phyloP scores from a whole-genome alignment of 2,113 vertebrate genomes.

The Callorhinus ursinus region DNA sequence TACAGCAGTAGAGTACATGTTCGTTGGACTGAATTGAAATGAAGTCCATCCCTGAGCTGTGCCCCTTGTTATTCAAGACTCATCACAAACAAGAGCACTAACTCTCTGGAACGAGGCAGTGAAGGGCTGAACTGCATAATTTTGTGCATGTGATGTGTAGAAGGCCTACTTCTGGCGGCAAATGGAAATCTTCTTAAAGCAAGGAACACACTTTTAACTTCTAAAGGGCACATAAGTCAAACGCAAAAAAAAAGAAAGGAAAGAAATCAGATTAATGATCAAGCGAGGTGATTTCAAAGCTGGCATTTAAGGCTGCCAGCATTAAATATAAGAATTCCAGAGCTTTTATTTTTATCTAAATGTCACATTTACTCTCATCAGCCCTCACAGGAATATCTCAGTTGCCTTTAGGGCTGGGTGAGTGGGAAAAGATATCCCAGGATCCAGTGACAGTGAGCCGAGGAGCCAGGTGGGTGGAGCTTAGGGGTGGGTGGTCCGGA shows the following conservation, averaged over 20 bases:
- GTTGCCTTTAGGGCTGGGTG: neutral
- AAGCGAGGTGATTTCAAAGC: neutral
- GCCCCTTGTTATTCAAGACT: neutral
- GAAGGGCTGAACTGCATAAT: neutral
- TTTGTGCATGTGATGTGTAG: neutral
- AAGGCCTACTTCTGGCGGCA: neutral
- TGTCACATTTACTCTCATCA: neutral
- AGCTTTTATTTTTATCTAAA: constrained; percentile 5
- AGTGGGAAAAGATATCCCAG: neutral
- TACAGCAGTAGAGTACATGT: neutral
- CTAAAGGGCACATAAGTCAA: constrained; percentile 36
- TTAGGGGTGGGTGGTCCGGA: neutral
- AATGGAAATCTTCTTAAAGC: constrained; percentile 33
- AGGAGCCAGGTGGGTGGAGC: neutral
- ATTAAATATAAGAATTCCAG: constrained; percentile 23
- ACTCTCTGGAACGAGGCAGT: neutral
- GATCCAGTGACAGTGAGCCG: neutral
- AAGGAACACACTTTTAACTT: constrained; percentile 42
- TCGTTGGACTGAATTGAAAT: neutral
- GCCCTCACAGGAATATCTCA: neutral
- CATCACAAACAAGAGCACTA: neutral
- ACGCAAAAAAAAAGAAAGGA: neutral
- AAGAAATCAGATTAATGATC: constrained; percentile 5
- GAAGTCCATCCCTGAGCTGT: neutral
- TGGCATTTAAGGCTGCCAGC: neutral